Conservation (phyloP, 2,888 invertebrate species). For the Drosophila prolongata region DNA sequence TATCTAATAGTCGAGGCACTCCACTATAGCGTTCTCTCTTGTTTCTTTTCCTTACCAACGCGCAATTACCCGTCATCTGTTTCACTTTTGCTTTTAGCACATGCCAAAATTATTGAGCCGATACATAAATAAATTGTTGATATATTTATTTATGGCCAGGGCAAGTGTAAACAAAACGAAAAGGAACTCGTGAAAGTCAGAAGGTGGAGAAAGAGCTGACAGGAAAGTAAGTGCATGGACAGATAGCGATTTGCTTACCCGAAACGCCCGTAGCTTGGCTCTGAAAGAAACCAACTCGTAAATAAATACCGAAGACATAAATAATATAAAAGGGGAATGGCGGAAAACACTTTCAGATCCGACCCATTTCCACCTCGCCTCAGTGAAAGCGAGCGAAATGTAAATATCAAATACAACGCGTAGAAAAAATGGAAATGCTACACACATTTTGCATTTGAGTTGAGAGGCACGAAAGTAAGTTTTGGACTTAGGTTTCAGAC, state of each 20-base stretch:
- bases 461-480: conserved; percentile 11
- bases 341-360: conserved; percentile 20
- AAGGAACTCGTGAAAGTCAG: conserved; percentile 7
- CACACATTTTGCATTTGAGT: conserved; percentile 37
- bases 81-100: conserved; percentile 17
- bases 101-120: conserved; percentile 39
- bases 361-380: conserved; percentile 13
- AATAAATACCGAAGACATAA: conserved; percentile 47
- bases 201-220: background rate
- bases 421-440: conserved; percentile 17
- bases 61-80: conserved; percentile 32
- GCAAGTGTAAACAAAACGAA: conserved; percentile 38
- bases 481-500: conserved; percentile 40
- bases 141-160: conserved; percentile 57
- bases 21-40: too few relatives aligned
- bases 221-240: conserved; percentile 35
- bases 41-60: conserved; percentile 1
- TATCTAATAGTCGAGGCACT: too few relatives aligned
- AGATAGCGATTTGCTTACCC: conserved; percentile 28
- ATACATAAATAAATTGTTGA: conserved; percentile 59
- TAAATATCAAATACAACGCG: conserved; percentile 50
- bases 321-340: conserved; percentile 26
- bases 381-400: conserved; percentile 46
- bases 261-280: conserved; percentile 16
- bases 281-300: conserved; percentile 36